A percentile compares a stretch with the other conserved stretches of the same genome.
Conservation (phyloP, 1,140 invertebrate species). For the Oryzaephilus surinamensis region DNA sequence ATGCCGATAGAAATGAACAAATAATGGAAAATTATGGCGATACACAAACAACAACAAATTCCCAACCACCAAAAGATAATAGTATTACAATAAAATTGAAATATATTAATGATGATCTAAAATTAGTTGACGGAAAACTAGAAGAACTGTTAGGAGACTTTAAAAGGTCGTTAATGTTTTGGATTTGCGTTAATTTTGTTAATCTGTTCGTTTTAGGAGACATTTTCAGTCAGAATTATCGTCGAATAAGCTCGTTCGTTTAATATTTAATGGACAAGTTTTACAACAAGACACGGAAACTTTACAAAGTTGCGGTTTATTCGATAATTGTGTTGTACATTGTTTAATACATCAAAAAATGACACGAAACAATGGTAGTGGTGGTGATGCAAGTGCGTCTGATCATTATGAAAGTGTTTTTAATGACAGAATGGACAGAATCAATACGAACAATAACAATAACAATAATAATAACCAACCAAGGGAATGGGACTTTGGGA, state of each 20-base stretch:
- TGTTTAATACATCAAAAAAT: slow-evolving; percentile 61
- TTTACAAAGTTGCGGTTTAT: slow-evolving; percentile 65
- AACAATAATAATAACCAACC: slow-evolving; percentile 26
- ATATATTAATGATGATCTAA: slow-evolving; percentile 78
- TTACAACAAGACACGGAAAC: slow-evolving; percentile 65
- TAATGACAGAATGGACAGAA: not conserved
- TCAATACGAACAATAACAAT: slow-evolving; percentile 4
- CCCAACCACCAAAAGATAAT: slow-evolving; percentile 32
- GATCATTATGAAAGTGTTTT: not conserved
- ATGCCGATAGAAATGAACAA: slow-evolving; percentile 10
- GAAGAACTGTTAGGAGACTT: slow-evolving; percentile 73
- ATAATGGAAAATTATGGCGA: slow-evolving; percentile 8
- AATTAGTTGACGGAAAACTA: slow-evolving; percentile 63
- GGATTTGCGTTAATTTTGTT: not conserved
- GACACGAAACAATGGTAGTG: not conserved
- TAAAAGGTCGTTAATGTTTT: slow-evolving; percentile 54
- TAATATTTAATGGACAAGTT: slow-evolving; percentile 83
- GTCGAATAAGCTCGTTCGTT: slow-evolving; percentile 62
- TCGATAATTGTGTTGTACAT: slow-evolving; percentile 80
- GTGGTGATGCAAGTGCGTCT: not conserved
- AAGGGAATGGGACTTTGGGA: slow-evolving; percentile 34
- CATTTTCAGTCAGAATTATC: slow-evolving; percentile 72
- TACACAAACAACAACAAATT: slow-evolving; percentile 17
- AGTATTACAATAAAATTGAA: slow-evolving; percentile 68
- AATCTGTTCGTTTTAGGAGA: slow-evolving; percentile 46